Base-by-base conservation (phyloP, 2,888 invertebrate genomes). In the Drosophila prostipennis region DNA sequence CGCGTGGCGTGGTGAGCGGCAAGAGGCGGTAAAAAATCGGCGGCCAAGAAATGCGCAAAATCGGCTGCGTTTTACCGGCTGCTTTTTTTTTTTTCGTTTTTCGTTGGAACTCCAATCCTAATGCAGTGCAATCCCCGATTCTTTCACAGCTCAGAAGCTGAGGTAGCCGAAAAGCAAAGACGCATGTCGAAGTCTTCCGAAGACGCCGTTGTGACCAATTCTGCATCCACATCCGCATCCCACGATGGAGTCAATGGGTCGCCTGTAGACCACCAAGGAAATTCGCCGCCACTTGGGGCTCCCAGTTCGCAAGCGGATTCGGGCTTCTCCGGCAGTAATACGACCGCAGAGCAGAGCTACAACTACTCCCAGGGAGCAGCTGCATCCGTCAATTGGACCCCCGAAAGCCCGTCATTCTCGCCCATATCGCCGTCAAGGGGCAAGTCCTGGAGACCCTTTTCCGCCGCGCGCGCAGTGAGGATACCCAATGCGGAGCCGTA, bases 1-100 rank as follows among this genome's bases (percentile, higher is more conserved):
- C 4, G 2, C 2, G 19, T 42, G 42, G 3, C 8, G 19, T 13
- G 19, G 13, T 19, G 6, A 48, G 48, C 11, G 16, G 48, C 16
- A 48, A 46, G n/a, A 5, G 11, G 14, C 29, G 29, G 39, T 7
- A 29, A 29, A 42, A 26, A 26, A 26, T 6, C 26, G 6, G 14
- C 16, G 3, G 16, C 40, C 8, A 40, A 2, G 34, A 42, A 34
- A 48, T 34, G 48, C 48, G 48, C 48, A 48, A 48, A 48, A 19
- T 48, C 3, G n/a, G 7, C 32, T 48, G 16, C 16, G 7, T 11
- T 48, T 14, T 16, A 32, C 46, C 46, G 46, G 46, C 29, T 32
- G 16, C 0, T 29, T 46, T 46, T 14, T 14, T n/a, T 29, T 45
- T 10, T 14, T 5, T 13, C n/a, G n/a, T n/a, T n/a, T n/a, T 7